phyloP scores from a whole-genome alignment of 2,113 vertebrate species.

The Lynx canadensis region DNA sequence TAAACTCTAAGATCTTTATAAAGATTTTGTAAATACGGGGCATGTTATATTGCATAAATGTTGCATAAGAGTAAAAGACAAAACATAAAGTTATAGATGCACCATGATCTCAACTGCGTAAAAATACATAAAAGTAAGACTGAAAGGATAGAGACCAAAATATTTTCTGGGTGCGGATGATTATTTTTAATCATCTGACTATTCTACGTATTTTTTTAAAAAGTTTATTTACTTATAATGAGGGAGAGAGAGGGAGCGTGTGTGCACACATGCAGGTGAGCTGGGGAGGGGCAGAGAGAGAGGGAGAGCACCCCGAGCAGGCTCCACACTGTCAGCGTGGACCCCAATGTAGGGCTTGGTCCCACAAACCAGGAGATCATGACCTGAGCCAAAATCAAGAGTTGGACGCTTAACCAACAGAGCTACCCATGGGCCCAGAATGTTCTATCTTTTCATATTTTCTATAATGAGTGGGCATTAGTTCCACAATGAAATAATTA shows the following conservation, averaged over 20 bases:
- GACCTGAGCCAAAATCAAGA: too few species aligned
- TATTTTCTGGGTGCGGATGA: background rate
- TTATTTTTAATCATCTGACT: background rate
- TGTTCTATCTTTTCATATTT: background rate
- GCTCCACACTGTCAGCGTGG: too few species aligned
- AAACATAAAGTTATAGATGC: background rate
- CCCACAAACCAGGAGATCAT: too few species aligned
- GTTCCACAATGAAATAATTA: conserved; percentile 33
- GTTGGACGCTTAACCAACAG: too few species aligned
- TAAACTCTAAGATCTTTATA: conserved; percentile 2
- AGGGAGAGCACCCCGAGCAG: too few species aligned
- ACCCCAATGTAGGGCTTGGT: too few species aligned
- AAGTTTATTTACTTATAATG: too few species aligned
- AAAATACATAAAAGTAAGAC: background rate
- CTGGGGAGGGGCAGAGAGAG: too few species aligned
- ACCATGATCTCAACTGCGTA: background rate
- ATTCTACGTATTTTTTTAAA: too few species aligned
- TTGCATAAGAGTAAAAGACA: conserved; percentile 5
- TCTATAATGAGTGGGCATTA: background rate
- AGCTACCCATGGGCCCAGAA: too few species aligned
- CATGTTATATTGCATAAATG: background rate
- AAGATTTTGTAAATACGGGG: background rate
- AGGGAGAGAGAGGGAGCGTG: too few species aligned
- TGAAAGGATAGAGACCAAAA: background rate
- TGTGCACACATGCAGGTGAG: too few species aligned